Evolutionary conservation across 1,140 invertebrate species (phyloP).

Genomic region (Camponotus floridanus): DNA sequence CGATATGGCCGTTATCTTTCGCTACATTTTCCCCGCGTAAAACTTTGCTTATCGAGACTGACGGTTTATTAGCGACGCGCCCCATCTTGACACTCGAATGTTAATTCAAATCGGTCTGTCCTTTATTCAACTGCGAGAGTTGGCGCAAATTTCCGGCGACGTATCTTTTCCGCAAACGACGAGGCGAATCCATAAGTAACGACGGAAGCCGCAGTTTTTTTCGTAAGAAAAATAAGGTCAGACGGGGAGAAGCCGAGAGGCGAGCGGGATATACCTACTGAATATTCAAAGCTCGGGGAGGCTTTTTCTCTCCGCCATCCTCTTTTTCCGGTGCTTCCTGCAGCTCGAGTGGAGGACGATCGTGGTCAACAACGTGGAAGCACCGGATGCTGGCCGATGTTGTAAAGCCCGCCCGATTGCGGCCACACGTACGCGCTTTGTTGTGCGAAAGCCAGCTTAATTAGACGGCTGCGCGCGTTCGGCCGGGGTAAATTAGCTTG

Average conservation of each 20-base stretch:
- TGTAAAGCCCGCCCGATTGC: slow-evolving; percentile 72
- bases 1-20: slow-evolving; percentile 39
- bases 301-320: slow-evolving; percentile 73
- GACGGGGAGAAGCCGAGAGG: slow-evolving; percentile 63
- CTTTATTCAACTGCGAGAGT: slow-evolving; percentile 2
- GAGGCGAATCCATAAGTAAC: slow-evolving; percentile 48
- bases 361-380: slow-evolving; percentile 79
- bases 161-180: background rate
- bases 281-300: slow-evolving; percentile 84
- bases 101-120: slow-evolving; percentile 9
- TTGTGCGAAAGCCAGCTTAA: slow-evolving; percentile 65
- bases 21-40: background rate
- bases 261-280: slow-evolving; percentile 79
- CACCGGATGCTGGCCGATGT: slow-evolving; percentile 70
- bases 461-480: slow-evolving; percentile 48
- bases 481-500: slow-evolving; percentile 51
- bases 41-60: slow-evolving; percentile 28
- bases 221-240: slow-evolving; percentile 80
- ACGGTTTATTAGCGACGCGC: slow-evolving; percentile 32
- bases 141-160: slow-evolving; percentile 57
- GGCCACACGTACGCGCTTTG: slow-evolving; percentile 71
- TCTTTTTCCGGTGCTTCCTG: slow-evolving; percentile 33
- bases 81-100: background rate
- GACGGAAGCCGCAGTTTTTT: slow-evolving; percentile 50
- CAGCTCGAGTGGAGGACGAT: slow-evolving; percentile 78